Conservation (phyloP, 2,113 vertebrate species). For the Lagenorhynchus albirostris region DNA sequence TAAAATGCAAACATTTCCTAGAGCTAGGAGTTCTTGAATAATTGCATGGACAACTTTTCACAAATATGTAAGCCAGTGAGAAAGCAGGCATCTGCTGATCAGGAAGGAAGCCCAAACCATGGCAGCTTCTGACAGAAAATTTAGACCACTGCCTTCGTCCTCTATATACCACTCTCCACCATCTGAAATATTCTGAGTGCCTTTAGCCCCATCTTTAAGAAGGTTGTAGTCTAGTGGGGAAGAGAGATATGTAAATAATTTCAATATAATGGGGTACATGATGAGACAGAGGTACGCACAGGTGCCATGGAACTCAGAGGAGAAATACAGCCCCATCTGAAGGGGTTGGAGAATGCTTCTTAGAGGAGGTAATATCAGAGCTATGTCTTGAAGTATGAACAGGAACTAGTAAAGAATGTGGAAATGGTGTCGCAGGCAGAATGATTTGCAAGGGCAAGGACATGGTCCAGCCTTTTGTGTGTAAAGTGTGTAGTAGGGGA, state of each 20-base stretch:
- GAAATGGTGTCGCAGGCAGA: neutral
- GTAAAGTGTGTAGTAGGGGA: neutral
- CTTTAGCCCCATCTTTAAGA: neutral
- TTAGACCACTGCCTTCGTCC: neutral
- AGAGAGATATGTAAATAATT: neutral
- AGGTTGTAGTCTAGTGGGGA: neutral
- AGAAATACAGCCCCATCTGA: neutral
- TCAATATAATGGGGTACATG: neutral
- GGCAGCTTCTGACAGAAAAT: neutral
- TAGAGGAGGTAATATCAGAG: neutral
- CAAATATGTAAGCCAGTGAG: neutral
- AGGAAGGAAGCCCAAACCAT: neutral
- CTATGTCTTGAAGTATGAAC: neutral
- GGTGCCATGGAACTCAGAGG: neutral
- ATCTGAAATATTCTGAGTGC: neutral
- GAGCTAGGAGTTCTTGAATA: neutral
- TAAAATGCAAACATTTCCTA: conserved; percentile 15
- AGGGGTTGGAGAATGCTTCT: neutral
- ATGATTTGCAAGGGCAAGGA: neutral
- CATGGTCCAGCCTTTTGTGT: neutral
- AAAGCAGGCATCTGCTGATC: neutral
- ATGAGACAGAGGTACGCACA: neutral
- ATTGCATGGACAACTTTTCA: neutral
- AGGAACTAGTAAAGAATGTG: neutral
- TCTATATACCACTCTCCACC: neutral